Conservation (phyloP, 2,888 invertebrate species). For the Opisthograptis luteolata region DNA sequence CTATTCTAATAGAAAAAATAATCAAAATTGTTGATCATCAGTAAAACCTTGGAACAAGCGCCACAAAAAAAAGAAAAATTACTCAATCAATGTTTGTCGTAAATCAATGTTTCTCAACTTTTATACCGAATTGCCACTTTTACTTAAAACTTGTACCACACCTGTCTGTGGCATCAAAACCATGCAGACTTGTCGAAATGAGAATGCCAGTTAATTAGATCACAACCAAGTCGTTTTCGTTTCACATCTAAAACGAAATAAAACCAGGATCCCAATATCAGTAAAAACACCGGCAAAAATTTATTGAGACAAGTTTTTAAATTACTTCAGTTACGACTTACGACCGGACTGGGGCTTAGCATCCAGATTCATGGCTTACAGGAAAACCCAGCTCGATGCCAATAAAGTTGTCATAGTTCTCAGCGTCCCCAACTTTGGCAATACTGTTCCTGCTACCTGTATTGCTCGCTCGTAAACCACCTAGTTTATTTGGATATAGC, state of each 20-base stretch:
- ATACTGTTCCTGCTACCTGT: conserved; percentile 35
- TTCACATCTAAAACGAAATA: conserved; percentile 1
- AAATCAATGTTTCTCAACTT: too few relatives aligned
- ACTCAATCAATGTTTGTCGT: too few relatives aligned
- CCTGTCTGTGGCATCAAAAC: too few relatives aligned
- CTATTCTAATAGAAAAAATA: too few relatives aligned
- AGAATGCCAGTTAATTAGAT: too few relatives aligned
- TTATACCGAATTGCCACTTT: too few relatives aligned
- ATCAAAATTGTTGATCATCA: too few relatives aligned
- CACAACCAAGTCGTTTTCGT: neutral
- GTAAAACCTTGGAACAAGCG: too few relatives aligned
- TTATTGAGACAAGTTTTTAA: conserved; percentile 21
- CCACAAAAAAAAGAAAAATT: too few relatives aligned
- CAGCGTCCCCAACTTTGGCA: conserved; percentile 34
- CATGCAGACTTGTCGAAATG: too few relatives aligned
- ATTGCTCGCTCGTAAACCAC: conserved; percentile 33
- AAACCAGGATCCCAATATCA: conserved; percentile 6
- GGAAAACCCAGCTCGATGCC: conserved; percentile 35
- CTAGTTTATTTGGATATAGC: conserved; percentile 36
- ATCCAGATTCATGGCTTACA: conserved; percentile 35
- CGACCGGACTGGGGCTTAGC: conserved; percentile 25
- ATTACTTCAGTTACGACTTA: conserved; percentile 24
- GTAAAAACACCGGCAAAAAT: conserved; percentile 14
- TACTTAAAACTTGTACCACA: too few relatives aligned
- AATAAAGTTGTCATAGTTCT: conserved; percentile 38